These are phyloP conservation scores for Pelecanoides urinatrix DNA, from an alignment of 2,113 vertebrate species.

Conservation along the genomic window DNA sequence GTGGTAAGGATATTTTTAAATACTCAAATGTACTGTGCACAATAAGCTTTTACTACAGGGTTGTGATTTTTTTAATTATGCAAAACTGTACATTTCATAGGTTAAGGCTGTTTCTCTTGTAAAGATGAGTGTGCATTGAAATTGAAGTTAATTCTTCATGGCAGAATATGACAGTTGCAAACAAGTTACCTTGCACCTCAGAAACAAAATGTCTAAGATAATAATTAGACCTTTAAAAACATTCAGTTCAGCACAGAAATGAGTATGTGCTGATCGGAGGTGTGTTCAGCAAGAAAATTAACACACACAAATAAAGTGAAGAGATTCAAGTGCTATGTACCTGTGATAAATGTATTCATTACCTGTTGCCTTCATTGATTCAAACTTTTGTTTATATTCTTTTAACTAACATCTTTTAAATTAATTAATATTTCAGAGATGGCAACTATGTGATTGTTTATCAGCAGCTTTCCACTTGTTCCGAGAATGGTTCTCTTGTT, in stretches of 20 bases:
- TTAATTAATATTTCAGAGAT: slow-evolving; percentile 3
- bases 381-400: background rate
- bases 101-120: background rate
- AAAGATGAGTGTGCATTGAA: background rate
- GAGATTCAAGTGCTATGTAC: background rate
- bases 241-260: background rate
- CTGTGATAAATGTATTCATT: background rate
- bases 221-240: background rate
- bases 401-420: background rate
- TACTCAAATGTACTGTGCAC: background rate
- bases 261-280: background rate
- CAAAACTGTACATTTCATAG: background rate
- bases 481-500: background rate
- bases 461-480: slow-evolving; percentile 2
- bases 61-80: background rate
- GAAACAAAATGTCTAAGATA: background rate
- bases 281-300: slow-evolving; percentile 9
- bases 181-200: background rate
- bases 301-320: background rate
- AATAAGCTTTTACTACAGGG: slow-evolving; percentile 6
- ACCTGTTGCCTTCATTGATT: background rate
- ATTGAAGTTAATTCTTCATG: background rate
- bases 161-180: background rate
- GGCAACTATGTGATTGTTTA: background rate
- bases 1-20: slow-evolving; percentile 34